phyloP scores from a whole-genome alignment of 1,140 invertebrate genomes.

The Sminthurides bifidus region DNA sequence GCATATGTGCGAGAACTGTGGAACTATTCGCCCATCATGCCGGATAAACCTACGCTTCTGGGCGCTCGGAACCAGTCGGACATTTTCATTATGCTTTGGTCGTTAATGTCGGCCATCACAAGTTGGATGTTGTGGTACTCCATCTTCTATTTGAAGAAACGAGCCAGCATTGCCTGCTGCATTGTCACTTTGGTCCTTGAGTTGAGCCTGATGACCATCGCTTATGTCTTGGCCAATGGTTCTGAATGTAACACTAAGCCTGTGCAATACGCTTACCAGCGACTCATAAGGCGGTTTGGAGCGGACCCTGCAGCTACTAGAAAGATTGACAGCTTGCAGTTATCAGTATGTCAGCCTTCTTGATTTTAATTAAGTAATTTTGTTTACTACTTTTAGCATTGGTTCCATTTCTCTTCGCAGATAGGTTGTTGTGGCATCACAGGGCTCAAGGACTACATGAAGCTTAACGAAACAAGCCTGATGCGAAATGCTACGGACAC shows the following conservation, averaged over 20 bases:
- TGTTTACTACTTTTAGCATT: neutral
- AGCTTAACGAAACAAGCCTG: neutral
- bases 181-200: neutral
- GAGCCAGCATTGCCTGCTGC: neutral
- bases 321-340: conserved; percentile 1
- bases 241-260: neutral
- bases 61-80: too few species aligned
- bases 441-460: neutral
- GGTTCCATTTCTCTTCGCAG: neutral
- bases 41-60: too few species aligned
- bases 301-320: neutral
- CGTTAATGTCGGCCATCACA: too few species aligned
- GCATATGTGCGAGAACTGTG: too few species aligned
- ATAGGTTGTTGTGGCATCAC: neutral
- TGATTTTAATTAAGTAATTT: neutral
- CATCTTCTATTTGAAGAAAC: neutral
- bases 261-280: neutral
- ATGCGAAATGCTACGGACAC: neutral
- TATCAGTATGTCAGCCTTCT: neutral
- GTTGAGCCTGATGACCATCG: neutral
- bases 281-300: neutral
- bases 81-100: too few species aligned
- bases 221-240: neutral
- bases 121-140: too few species aligned
- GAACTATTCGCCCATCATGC: too few species aligned